A percentile compares a stretch with the other conserved stretches of the same genome.
Evolutionary conservation across 1,140 invertebrate genomes (phyloP).

Genomic region (Tetramorium alpestre): DNA sequence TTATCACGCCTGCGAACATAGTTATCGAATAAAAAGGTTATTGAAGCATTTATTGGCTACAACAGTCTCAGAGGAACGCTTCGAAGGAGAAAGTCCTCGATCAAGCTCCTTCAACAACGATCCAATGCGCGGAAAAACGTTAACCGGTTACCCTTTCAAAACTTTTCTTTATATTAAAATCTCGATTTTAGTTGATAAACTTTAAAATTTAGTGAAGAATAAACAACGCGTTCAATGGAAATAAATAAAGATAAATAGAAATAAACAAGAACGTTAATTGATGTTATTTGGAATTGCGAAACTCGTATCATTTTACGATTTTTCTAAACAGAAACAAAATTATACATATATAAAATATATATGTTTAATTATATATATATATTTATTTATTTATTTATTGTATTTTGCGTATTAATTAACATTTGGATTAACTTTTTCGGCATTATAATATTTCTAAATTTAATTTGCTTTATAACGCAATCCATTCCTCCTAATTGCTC

Average conservation of each 20-base stretch:
- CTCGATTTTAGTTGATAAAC: background rate
- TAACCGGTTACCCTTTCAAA: slow-evolving; percentile 51
- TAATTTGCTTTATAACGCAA: background rate
- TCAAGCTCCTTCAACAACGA: slow-evolving; percentile 12
- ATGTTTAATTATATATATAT: background rate
- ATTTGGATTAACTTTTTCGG: background rate
- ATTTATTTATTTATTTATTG: background rate
- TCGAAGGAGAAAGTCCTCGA: slow-evolving; percentile 40
- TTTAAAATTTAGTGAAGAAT: slow-evolving; percentile 5
- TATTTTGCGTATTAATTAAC: background rate
- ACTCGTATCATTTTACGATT: background rate
- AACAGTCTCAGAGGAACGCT: slow-evolving; percentile 29
- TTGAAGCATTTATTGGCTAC: slow-evolving; percentile 62
- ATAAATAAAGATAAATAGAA: background rate
- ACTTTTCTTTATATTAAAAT: slow-evolving; percentile 31
- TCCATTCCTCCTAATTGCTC: background rate
- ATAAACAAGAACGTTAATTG: slow-evolving; percentile 1
- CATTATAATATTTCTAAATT: background rate
- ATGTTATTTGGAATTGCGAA: background rate
- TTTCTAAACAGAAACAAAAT: background rate
- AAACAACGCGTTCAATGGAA: background rate
- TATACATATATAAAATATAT: background rate
- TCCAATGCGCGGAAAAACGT: slow-evolving; percentile 9
- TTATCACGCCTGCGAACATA: slow-evolving; percentile 64
- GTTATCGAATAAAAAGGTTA: slow-evolving; percentile 64